phyloP scores from a whole-genome alignment of 2,797 vertebrate genomes.

The Alouatta caraya region DNA sequence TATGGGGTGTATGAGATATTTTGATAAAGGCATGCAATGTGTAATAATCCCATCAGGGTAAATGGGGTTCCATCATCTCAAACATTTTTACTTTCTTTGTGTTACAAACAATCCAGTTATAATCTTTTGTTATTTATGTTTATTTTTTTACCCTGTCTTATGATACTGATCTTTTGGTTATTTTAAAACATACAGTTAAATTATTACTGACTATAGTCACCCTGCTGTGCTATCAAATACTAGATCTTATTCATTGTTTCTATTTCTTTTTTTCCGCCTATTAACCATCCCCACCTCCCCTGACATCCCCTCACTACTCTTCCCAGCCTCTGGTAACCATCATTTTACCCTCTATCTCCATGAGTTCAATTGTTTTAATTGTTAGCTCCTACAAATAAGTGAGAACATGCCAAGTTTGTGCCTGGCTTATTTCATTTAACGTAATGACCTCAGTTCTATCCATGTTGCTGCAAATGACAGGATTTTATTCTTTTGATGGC shows the following conservation, averaged over 20 bases:
- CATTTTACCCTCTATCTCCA: background rate
- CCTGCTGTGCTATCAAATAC: background rate
- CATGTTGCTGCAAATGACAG: background rate
- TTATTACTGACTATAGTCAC: background rate
- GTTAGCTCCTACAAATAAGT: background rate
- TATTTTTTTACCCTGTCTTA: background rate
- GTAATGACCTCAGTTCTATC: background rate
- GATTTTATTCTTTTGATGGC: background rate
- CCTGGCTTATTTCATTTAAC: background rate
- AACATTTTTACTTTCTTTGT: background rate
- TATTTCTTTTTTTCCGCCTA: background rate
- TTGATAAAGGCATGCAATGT: background rate
- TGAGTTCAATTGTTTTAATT: background rate
- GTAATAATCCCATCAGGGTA: background rate
- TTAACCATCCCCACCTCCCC: background rate
- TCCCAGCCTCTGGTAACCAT: background rate
- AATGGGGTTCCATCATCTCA: background rate
- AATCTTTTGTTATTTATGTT: background rate
- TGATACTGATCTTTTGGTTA: background rate
- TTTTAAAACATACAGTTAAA: background rate
- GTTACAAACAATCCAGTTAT: background rate
- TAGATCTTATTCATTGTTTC: background rate
- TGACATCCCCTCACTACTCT: background rate
- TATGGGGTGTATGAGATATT: background rate
- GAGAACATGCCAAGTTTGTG: background rate